Percentiles rank a stretch among this genome's conserved stretches.
Conservation (phyloP, 2,797 vertebrate species). For the Hoplostethus atlanticus region DNA sequence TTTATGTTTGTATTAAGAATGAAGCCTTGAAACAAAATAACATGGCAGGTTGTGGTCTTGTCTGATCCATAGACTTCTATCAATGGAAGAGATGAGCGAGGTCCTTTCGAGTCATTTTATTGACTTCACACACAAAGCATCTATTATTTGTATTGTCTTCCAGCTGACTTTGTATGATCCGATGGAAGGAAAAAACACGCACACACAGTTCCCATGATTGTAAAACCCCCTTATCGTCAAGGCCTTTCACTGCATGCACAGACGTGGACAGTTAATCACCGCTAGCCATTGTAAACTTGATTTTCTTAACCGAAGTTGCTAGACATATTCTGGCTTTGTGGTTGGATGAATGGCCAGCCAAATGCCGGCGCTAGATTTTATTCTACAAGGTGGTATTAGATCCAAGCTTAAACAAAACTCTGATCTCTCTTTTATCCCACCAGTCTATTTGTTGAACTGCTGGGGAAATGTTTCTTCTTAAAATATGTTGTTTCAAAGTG, state of each 20-base stretch:
- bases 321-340: conserved; percentile 6
- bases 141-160: conserved; percentile 3
- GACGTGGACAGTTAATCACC: conserved; percentile 55
- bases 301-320: conserved; percentile 8
- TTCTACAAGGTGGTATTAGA: conserved; percentile 15
- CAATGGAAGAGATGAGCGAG: too few species aligned
- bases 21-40: too few species aligned
- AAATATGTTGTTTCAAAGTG: conserved; percentile 42
- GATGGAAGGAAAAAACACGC: neutral
- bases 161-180: neutral
- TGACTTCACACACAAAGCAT: neutral
- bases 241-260: conserved; percentile 85
- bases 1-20: neutral
- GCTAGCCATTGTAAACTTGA: too few species aligned
- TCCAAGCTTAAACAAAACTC: conserved; percentile 1
- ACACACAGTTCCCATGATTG: neutral
- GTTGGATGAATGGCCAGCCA: neutral
- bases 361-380: neutral
- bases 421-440: conserved; percentile 12
- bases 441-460: conserved; percentile 14
- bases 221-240: conserved; percentile 48
- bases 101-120: neutral
- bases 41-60: too few species aligned
- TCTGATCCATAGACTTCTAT: too few species aligned
- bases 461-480: conserved; percentile 10